A percentile compares a stretch with the other conserved stretches of the same genome.
phyloP scores from a whole-genome alignment of 2,113 vertebrate species.

The Nesogale talazaci region DNA sequence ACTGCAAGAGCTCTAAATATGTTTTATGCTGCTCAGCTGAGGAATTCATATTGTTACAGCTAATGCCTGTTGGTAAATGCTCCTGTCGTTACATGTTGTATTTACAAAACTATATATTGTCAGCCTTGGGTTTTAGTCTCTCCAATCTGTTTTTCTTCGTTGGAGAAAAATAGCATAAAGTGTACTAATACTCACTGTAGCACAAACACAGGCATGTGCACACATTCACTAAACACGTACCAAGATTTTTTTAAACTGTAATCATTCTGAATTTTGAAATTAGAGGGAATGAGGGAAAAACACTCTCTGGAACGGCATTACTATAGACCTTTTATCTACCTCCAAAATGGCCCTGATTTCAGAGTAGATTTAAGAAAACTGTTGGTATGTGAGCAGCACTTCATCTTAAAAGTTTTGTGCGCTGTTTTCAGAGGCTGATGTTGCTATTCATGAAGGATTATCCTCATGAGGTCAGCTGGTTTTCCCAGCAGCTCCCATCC shows the following conservation, averaged over 20 bases:
- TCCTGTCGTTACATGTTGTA: constrained; percentile 70
- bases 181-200: constrained; percentile 66
- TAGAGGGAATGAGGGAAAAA: constrained; percentile 78
- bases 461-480: neutral
- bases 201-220: constrained; percentile 51
- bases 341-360: constrained; percentile 78
- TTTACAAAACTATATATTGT: constrained; percentile 82
- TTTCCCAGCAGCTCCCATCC: neutral
- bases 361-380: constrained; percentile 74
- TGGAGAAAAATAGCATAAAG: constrained; percentile 67
- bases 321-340: constrained; percentile 78
- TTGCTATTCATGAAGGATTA: neutral
- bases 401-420: constrained; percentile 69
- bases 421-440: constrained; percentile 22
- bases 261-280: constrained; percentile 79
- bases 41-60: constrained; percentile 78
- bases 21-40: constrained; percentile 71
- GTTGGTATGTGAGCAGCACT: constrained; percentile 76
- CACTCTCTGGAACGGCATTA: constrained; percentile 73
- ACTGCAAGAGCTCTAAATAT: constrained; percentile 76
- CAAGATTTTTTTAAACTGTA: constrained; percentile 69
- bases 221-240: neutral
- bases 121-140: constrained; percentile 75
- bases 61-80: constrained; percentile 79
- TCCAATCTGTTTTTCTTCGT: constrained; percentile 75